These are phyloP conservation scores for Heliconius erato DNA, from an alignment of 2,888 invertebrate species.

Conservation along the genomic window DNA sequence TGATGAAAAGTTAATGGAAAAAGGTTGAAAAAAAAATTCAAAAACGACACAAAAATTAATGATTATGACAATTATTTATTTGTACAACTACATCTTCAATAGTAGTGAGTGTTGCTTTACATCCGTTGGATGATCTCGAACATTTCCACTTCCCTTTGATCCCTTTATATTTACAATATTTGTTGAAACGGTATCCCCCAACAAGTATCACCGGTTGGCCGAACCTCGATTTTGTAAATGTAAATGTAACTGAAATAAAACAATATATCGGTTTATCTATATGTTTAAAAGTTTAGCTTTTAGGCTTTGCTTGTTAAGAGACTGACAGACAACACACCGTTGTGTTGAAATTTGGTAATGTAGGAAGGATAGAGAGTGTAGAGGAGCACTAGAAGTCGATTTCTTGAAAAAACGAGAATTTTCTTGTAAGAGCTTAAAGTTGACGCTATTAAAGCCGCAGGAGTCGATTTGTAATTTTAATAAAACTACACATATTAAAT, in stretches of 20 bases:
- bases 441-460: too few species aligned
- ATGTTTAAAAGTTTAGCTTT: background rate
- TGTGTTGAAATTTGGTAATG: background rate
- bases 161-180: conserved; percentile 58
- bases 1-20: too few species aligned
- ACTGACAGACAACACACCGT: too few species aligned
- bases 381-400: background rate
- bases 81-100: conserved; percentile 54
- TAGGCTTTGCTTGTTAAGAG: too few species aligned
- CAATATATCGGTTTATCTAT: background rate
- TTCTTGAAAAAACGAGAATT: too few species aligned
- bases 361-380: background rate
- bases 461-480: too few species aligned
- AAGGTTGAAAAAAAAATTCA: background rate
- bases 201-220: conserved; percentile 58
- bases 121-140: conserved; percentile 45
- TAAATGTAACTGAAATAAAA: conserved; percentile 31
- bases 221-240: conserved; percentile 52
- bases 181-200: conserved; percentile 51
- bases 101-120: conserved; percentile 55
- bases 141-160: conserved; percentile 59
- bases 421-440: too few species aligned
- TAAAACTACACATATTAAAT: too few species aligned
- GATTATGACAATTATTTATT: conserved; percentile 49
- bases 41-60: conserved; percentile 26